Evolutionary conservation across 1,140 invertebrate species (phyloP).

Genomic region (Saxidomus purpurata): DNA sequence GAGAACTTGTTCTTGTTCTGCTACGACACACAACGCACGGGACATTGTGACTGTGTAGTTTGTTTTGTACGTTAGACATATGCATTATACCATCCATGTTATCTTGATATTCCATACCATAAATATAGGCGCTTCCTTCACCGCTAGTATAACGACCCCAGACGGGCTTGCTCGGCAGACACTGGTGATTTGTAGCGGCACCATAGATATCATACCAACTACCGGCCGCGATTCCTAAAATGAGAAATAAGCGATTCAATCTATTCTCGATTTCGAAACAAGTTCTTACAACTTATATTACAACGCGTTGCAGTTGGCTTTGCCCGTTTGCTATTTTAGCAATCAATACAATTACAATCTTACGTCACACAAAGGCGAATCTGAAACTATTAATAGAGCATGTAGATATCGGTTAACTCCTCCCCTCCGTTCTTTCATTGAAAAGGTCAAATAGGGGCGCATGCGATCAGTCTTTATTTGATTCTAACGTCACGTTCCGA

Average conservation of each 20-base stretch:
- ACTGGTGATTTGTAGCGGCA: background rate
- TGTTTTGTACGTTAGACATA: background rate
- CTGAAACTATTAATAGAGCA: no score
- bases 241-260: background rate
- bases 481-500: no score
- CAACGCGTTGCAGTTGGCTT: no score
- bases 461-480: no score
- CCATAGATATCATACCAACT: background rate
- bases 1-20: background rate
- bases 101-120: slow-evolving; percentile 17
- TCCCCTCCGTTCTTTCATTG: no score
- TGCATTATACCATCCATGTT: background rate
- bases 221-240: slow-evolving; percentile 1
- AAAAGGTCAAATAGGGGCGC: no score
- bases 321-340: no score
- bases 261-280: no score
- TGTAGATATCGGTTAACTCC: no score
- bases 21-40: slow-evolving; percentile 68
- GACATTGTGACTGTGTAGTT: slow-evolving; percentile 32
- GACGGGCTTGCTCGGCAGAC: background rate
- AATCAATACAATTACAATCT: no score
- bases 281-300: no score
- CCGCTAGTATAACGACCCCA: background rate
- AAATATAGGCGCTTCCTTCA: background rate
- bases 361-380: no score